phyloP scores from a whole-genome alignment of 2,888 invertebrate genomes.

The Tillus elongatus region DNA sequence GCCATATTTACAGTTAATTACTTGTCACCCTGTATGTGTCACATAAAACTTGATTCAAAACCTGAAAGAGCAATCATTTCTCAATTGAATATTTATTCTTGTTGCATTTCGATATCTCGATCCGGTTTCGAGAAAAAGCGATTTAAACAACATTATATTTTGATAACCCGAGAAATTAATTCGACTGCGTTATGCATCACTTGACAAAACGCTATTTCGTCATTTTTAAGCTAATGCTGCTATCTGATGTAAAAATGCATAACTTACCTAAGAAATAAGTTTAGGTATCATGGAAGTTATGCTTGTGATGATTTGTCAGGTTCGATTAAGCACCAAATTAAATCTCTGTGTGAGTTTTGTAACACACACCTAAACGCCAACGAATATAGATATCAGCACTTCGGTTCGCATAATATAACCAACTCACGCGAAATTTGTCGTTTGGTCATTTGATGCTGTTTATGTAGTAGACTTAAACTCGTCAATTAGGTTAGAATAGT shows the following conservation, averaged over 20 bases:
- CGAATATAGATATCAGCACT: constrained; percentile 3
- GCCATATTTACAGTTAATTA: no score
- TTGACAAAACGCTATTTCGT: constrained; percentile 1
- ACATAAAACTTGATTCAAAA: no score
- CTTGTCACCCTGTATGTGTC: no score
- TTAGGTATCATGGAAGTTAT: no score
- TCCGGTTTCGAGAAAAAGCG: no score
- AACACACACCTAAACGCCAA: constrained; percentile 4
- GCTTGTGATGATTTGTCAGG: background rate
- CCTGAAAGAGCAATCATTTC: no score
- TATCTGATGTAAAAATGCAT: constrained; percentile 3
- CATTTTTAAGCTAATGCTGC: constrained; percentile 1
- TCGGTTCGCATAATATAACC: constrained; percentile 1
- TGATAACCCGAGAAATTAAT: no score
- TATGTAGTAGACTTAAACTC: constrained; percentile 2
- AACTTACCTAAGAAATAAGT: constrained; percentile 3
- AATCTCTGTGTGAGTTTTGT: constrained; percentile 3
- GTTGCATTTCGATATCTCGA: no score
- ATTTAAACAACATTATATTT: no score
- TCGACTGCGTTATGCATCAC: constrained; percentile 1
- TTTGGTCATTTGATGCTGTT: constrained; percentile 2
- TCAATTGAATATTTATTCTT: no score
- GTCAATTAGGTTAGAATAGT: no score
- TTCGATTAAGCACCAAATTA: no score
- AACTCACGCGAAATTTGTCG: constrained; percentile 1